Evolutionary conservation across 30 jellyfish, hydroid and myxozoan species (phyloP), one percentile per base, ranked within the genome.

Genomic region (Hydra vulgaris): DNA sequence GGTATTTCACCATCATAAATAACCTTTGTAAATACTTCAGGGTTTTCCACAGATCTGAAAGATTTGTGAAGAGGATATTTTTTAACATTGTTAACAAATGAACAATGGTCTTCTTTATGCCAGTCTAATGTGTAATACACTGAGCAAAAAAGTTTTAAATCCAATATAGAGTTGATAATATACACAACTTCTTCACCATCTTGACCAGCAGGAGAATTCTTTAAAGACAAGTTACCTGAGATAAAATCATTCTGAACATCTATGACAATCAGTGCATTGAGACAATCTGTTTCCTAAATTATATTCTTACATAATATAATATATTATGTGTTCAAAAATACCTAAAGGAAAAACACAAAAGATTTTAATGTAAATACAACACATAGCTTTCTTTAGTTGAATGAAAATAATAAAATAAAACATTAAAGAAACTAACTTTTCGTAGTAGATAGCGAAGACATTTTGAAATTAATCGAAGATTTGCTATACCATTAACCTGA

Each of bases 221-320:
- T 88, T 27, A 94, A 84, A 7, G 99, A 95, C 82, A 94, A 71
- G 7, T 95, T 40, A 17, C 99, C 99, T 80, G 95, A 81, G 18
- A 94, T 94, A 81, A 94, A 94, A 79, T 94, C 99, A 54, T 94
- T 94, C 74, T 94, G 99, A 0, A 94, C 95, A 80, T 94, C 99
- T 76, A 94, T 87, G 25, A 79, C 92, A 12, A 94, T 22, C 27
- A 94, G 77, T 8, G 96, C 95, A 15, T 88, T 68, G 76, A 79
- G 85, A 21, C 26, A 73, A 17, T 79, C 66, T 15, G 73, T 71
- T 4, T 68, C 75, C 75, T 68, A 68, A 68, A 3, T 3, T 3
- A 40, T 40, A 40, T 12, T 3, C 8, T 40, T 12, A 5, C 61
- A 40, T 5, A 40, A 40, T 3, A 40, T 40, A 3, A n/a, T n/a